Percentiles rank a stretch among this genome's conserved stretches.
Evolutionary conservation across 2,888 invertebrate genomes (phyloP).

Genomic region (Strigamia transsilvanica): DNA sequence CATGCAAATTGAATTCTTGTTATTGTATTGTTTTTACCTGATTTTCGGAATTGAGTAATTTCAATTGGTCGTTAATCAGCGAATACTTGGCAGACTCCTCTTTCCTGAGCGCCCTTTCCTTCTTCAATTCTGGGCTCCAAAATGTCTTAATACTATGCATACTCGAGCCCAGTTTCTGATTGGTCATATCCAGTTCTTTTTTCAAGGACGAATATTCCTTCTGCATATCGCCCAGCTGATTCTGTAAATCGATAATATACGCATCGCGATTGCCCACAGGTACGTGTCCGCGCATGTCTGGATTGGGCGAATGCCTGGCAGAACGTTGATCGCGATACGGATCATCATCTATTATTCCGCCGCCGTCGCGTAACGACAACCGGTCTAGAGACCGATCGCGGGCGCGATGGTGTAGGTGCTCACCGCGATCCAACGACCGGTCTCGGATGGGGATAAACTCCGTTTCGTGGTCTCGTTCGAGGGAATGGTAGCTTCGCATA

Average conservation of each 20-base stretch:
- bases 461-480: constrained; percentile 75
- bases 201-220: constrained; percentile 89
- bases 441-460: constrained; percentile 84
- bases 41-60: constrained; percentile 93
- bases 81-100: constrained; percentile 98
- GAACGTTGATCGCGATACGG: constrained; percentile 57
- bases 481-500: constrained; percentile 67
- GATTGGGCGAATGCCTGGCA: constrained; percentile 76
- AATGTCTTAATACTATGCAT: constrained; percentile 99
- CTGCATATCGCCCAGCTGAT: constrained; percentile 93
- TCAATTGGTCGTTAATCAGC: constrained; percentile 94
- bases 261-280: constrained; percentile 66
- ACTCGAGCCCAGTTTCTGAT: constrained; percentile 96
- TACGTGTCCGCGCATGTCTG: constrained; percentile 65
- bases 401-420: constrained; percentile 59
- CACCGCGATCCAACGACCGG: constrained; percentile 62
- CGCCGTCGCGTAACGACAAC: constrained; percentile 60
- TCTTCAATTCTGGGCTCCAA: constrained; percentile 99
- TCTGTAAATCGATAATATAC: constrained; percentile 86
- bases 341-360: constrained; percentile 66
- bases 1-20: not conserved
- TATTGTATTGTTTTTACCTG: constrained; percentile 73
- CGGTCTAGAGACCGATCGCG: constrained; percentile 72
- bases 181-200: constrained; percentile 93
- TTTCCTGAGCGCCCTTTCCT: constrained; percentile 93